Evolutionary conservation across 2,888 invertebrate genomes (phyloP).

Genomic region (Ryuthela nishihirai): DNA sequence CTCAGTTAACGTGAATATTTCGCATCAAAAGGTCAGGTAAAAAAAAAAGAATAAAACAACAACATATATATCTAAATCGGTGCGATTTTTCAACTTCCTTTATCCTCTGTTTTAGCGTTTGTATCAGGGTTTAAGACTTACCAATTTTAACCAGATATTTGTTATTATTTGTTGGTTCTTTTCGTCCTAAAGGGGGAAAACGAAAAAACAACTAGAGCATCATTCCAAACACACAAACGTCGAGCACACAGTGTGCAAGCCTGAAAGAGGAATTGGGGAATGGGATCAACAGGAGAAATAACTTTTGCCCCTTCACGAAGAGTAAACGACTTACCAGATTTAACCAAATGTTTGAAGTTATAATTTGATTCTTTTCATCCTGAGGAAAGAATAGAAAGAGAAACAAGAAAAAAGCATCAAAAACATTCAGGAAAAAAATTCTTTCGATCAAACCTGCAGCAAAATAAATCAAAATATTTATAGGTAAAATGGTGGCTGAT

Average conservation of each 20-base stretch:
- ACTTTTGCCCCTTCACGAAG: neutral
- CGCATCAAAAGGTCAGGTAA: too few species aligned
- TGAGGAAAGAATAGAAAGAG: constrained; percentile 59
- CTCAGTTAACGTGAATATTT: too few species aligned
- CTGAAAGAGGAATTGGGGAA: constrained; percentile 36
- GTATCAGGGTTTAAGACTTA: constrained; percentile 58
- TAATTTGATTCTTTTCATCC: constrained; percentile 99
- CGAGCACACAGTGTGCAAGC: constrained; percentile 38
- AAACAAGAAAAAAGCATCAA: constrained; percentile 39
- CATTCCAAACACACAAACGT: constrained; percentile 39
- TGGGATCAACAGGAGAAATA: constrained; percentile 24
- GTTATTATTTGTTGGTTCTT: constrained; percentile 95
- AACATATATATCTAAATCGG: too few species aligned
- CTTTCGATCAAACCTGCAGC: too few species aligned
- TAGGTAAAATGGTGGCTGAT: too few species aligned
- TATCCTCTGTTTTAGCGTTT: constrained; percentile 35
- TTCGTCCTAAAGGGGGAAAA: constrained; percentile 82
- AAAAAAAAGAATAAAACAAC: too few species aligned
- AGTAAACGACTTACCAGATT: constrained; percentile 79
- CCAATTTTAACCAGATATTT: constrained; percentile 94
- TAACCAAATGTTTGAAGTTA: constrained; percentile 97
- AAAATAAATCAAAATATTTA: constrained; percentile 29
- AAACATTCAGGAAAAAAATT: constrained; percentile 35
- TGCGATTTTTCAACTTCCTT: constrained; percentile 32
- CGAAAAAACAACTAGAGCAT: constrained; percentile 60